Percentiles rank a stretch among this genome's conserved stretches.
Evolutionary conservation across 2,888 invertebrate genomes (phyloP).

Genomic region (Crocallis elinguaria): DNA sequence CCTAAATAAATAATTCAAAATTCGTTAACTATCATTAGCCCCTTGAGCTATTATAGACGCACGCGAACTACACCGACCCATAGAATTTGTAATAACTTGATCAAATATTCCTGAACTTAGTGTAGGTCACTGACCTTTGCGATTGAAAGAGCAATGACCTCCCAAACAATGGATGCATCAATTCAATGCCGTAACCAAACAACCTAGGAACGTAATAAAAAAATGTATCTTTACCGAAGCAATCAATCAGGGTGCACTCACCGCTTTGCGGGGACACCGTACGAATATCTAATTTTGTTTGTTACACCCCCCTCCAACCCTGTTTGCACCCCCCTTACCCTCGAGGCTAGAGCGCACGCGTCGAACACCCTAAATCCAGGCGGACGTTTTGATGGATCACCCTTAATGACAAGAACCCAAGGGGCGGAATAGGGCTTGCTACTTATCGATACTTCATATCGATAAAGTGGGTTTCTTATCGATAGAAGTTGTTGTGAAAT

Average conservation of each 20-base stretch:
- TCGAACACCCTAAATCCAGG: constrained; percentile 80
- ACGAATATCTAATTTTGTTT: constrained; percentile 84
- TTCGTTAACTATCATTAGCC: constrained; percentile 4
- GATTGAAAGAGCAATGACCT: constrained; percentile 20
- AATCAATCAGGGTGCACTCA: constrained; percentile 79
- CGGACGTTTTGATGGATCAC: constrained; percentile 85
- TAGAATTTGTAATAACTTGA: constrained; percentile 5
- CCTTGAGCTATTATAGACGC: constrained; percentile 2
- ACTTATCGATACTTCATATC: constrained; percentile 39
- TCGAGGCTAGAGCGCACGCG: constrained; percentile 66
- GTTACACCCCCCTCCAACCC: constrained; percentile 54
- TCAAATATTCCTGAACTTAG: constrained; percentile 3
- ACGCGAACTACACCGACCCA: constrained; percentile 12
- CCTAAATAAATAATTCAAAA: constrained; percentile 6
- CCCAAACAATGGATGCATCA: constrained; percentile 26
- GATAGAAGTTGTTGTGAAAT: constrained; percentile 53
- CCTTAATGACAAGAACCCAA: constrained; percentile 83
- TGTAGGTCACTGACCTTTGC: constrained; percentile 25
- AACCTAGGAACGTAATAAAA: constrained; percentile 38
- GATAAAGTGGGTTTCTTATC: constrained; percentile 48
- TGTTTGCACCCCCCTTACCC: constrained; percentile 12
- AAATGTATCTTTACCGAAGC: constrained; percentile 51
- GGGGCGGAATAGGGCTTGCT: constrained; percentile 64
- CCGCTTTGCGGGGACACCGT: constrained; percentile 78
- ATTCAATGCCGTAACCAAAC: constrained; percentile 31